Evolutionary conservation across 92 coral and sea anemone species (phyloP), one percentile per base, ranked within the genome.

Genomic region (Bergia sp.): DNA sequence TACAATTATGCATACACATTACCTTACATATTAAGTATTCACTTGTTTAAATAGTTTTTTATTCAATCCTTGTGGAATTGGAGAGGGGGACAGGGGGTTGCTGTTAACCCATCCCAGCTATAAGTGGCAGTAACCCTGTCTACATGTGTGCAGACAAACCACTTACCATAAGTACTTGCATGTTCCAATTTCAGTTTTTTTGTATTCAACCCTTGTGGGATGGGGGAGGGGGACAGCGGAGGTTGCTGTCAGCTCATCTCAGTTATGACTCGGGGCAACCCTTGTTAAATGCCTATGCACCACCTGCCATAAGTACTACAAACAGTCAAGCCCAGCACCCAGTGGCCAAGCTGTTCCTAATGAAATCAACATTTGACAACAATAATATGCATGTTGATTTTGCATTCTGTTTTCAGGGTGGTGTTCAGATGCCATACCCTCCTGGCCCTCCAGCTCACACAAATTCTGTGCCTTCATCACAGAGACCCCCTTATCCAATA

Each of bases 241-340:
- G 4, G 79, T 39, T 88, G 91, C 88, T 45, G 74, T 85, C 12
- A 90, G 86, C 74, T 73, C 74, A 91, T 95, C 57, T 94, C 97
- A 0, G 90, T 96, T 15, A 95, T 92, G 92, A 88, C 90, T 75
- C 95, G 93, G 0, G 89, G 94, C 44, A 89, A 91, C 74, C 92
- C 93, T 36, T 93, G 92, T 16, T 89, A 82, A 47, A 5, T 82
- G 95, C 94, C 6, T 90, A 92, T 10, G 92, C 93, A 58, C 95
- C 96, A 89, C 98, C 97, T 20, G 73, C 10, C 40, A 76, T 82
- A 65, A 20, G 76, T 82, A 15, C 37, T 79, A 47, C 12, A 47
- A 47, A 47, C 10, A 47, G 9, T 47, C 53, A 47, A 47, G 9
- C 53, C 11, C 53, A 47, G 1, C 11, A 47, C 0, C 66, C 66